A percentile compares a stretch with the other conserved stretches of the same genome.
Conservation (phyloP, 1,140 invertebrate species). For the Apolygus lucorum region DNA sequence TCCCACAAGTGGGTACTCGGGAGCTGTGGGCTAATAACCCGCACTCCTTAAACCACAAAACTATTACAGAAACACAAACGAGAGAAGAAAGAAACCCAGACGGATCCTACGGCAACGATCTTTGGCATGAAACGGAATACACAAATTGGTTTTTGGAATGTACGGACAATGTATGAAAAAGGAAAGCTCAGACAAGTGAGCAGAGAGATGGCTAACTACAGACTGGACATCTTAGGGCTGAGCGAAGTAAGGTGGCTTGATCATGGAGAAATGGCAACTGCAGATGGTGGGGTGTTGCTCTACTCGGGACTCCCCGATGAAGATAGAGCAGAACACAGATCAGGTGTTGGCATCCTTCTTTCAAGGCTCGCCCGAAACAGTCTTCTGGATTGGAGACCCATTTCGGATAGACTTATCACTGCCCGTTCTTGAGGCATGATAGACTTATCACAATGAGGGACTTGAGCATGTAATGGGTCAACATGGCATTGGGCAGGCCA, state of each 20-base stretch:
- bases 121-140: conserved; percentile 7
- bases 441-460: too few relatives aligned
- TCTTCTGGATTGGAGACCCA: conserved; percentile 14
- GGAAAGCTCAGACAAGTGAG: conserved; percentile 19
- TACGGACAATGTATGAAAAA: conserved; percentile 17
- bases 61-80: too few relatives aligned
- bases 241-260: conserved; percentile 23
- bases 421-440: too few relatives aligned
- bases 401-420: conserved; percentile 4
- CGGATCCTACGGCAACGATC: neutral
- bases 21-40: too few relatives aligned
- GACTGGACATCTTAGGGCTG: conserved; percentile 18
- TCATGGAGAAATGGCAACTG: neutral
- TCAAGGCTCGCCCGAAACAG: conserved; percentile 3
- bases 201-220: conserved; percentile 23
- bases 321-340: conserved; percentile 12
- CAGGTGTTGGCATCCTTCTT: conserved; percentile 17
- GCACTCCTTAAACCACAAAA: neutral
- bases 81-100: too few relatives aligned
- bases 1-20: too few relatives aligned
- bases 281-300: neutral
- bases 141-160: too few relatives aligned
- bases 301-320: conserved; percentile 21
- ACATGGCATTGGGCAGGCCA: neutral
- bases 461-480: neutral